Evolutionary conservation across 2,888 invertebrate species (phyloP), one percentile per base, ranked within the genome.

Genomic region (Ptychoptera contaminata): DNA sequence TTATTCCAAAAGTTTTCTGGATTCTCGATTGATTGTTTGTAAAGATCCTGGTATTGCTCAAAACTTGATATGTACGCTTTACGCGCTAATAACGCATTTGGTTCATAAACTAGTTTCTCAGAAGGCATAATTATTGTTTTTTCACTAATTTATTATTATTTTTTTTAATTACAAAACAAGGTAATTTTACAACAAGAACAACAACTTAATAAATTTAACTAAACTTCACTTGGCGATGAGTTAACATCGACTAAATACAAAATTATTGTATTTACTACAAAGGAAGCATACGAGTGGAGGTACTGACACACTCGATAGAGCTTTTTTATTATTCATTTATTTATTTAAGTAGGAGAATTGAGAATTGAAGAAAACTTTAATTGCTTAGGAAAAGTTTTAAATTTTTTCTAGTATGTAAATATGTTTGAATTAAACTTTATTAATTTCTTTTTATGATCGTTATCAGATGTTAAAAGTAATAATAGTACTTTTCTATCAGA

Each of bases 1-100:
- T 87, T 80, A 23, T 79, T 77, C 98, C 97, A 98, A 67, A 98
- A 98, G 46, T 74, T 76, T 53, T 81, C 82, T 0, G 97, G 93
- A 57, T 88, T 77, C 43, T 88, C 81, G 49, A 97, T 69, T 1
- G 94, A 94, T 58, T 78, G 74, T 56, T 81, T 74, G 65, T 96
- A 82, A 77, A 92, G 78, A 55, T 79, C 74, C 54, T 73, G 71
- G 62, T 96, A 96, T 56, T 87, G 77, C 16, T 77, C 74, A 65
- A 84, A 72, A 47, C 76, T 75, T 42, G 73, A 73, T 55, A 86
- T 72, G 64, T 82, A 70, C 29, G 80, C 73, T 55, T 71, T 70
- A 50, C 68, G 70, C 44, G 70, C 67, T 14, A 77, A 58, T 40
- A 68, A 66, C 52, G 72, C 56, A 60, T 75, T 67, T 37, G 79